Evolutionary conservation across 2,113 vertebrate genomes (phyloP).

Genomic region (Ctenomys sociabilis): DNA sequence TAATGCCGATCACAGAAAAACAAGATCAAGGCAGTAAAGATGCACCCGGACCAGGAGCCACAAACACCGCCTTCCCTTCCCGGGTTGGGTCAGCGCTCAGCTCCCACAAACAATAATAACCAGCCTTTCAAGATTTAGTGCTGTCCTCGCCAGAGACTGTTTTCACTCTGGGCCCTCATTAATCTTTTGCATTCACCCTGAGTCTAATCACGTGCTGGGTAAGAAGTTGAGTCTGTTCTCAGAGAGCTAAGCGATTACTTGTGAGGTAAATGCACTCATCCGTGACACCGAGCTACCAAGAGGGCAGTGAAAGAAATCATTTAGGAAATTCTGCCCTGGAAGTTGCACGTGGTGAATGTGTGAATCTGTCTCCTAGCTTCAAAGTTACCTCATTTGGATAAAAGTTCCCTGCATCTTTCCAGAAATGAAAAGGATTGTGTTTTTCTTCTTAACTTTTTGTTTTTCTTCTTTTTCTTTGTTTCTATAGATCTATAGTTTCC

Average conservation of each 20-base stretch:
- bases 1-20: slow-evolving; percentile 34
- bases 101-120: slow-evolving; percentile 56
- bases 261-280: slow-evolving; percentile 73
- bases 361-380: slow-evolving; percentile 58
- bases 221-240: slow-evolving; percentile 66
- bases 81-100: background rate
- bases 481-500: background rate
- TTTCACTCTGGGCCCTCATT: slow-evolving; percentile 71
- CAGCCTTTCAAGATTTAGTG: slow-evolving; percentile 70
- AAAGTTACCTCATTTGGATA: slow-evolving; percentile 53
- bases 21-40: background rate
- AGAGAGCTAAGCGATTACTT: slow-evolving; percentile 67
- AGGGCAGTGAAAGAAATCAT: slow-evolving; percentile 74
- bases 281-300: slow-evolving; percentile 65
- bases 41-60: background rate
- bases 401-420: slow-evolving; percentile 42
- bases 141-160: slow-evolving; percentile 68
- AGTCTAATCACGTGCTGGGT: slow-evolving; percentile 52
- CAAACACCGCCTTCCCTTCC: background rate
- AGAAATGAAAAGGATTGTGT: background rate
- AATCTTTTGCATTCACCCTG: slow-evolving; percentile 70
- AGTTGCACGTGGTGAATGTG: slow-evolving; percentile 49
- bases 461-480: background rate
- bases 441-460: rapidly evolving
- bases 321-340: slow-evolving; percentile 66